A percentile compares a stretch with the other conserved stretches of the same genome.
Conservation (phyloP, 2,888 invertebrate genomes). For the Clistopyga incitator region DNA sequence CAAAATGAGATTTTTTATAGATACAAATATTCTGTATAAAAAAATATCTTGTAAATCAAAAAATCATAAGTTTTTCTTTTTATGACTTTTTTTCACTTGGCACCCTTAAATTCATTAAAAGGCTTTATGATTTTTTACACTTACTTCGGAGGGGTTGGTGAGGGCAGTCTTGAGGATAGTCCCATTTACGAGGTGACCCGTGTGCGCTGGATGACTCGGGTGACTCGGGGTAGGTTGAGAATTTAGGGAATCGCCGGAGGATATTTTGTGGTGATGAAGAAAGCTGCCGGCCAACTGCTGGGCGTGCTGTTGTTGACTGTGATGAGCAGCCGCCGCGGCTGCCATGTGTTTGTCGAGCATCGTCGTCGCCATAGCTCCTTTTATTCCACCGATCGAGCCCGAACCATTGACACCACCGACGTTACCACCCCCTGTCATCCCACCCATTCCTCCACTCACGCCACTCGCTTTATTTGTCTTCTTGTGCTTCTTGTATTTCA, state of each 20-base stretch:
- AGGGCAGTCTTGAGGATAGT: conserved; percentile 97
- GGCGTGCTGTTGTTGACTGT: conserved; percentile 84
- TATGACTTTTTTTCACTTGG: too few species aligned
- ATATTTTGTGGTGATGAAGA: conserved; percentile 83
- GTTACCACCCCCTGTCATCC: conserved; percentile 82
- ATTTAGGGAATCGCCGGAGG: conserved; percentile 80
- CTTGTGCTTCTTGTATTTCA: conserved; percentile 99
- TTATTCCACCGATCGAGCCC: conserved; percentile 78
- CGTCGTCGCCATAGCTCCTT: conserved; percentile 79
- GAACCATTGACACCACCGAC: conserved; percentile 82
- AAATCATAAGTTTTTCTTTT: too few species aligned
- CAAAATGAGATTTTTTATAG: background rate
- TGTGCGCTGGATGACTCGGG: conserved; percentile 84
- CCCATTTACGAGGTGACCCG: conserved; percentile 94
- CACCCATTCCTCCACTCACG: conserved; percentile 81
- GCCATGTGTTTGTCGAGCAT: conserved; percentile 84
- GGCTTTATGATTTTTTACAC: conserved; percentile 64
- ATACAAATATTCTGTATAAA: too few species aligned
- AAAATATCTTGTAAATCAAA: too few species aligned
- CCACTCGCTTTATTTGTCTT: conserved; percentile 88
- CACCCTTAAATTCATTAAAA: too few species aligned
- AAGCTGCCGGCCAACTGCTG: conserved; percentile 80
- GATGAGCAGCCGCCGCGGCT: conserved; percentile 80
- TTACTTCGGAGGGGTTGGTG: conserved; percentile 95
- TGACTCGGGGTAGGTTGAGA: conserved; percentile 81